Evolutionary conservation across 1,140 invertebrate genomes (phyloP), one percentile per base, ranked within the genome.

Genomic region (Branchinecta lynchi): DNA sequence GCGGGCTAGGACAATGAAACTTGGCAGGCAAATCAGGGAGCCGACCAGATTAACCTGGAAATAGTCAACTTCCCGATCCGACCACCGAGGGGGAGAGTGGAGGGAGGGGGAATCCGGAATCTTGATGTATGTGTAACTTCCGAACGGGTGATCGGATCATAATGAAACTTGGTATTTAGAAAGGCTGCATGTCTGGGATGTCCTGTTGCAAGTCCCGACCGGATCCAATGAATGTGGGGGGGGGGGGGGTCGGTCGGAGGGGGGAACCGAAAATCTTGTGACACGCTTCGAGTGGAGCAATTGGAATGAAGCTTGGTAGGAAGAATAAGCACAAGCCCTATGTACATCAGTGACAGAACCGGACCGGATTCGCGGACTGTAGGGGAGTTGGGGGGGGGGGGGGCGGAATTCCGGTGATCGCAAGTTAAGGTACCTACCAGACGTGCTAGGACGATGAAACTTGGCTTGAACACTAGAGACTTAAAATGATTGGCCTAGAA

Each of bases 251-350:
- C n/a, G n/a, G n/a, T n/a, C n/a, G n/a, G n/a, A n/a, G 46, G 46
- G 46, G 46, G 46, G 46, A n/a, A n/a, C 9, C n/a, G 46, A n/a
- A 51, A 51, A 51, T 51, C 46, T 51, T 51, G 46, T 9, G n/a
- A 51, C 46, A 51, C 46, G 46, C 9, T 51, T 51, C 9, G 46
- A 51, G 46, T 9, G 46, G 46, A 51, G 46, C 9, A n/a, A 51
- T 51, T n/a, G n/a, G 46, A n/a, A 51, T 51, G 46, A 51, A 51
- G n/a, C 46, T 51, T 51, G 46, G 46, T 9, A n/a, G 9, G n/a
- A 51, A 51, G 46, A 51, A 51, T 51, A 51, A 51, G 46, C 46
- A 51, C n/a, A n/a, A n/a, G n/a, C n/a, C n/a, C n/a, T n/a, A n/a
- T n/a, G n/a, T n/a, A n/a, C n/a, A n/a, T n/a, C n/a, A n/a, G n/a